Percentiles rank a stretch among this genome's conserved stretches.
phyloP scores from a whole-genome alignment of 2,113 vertebrate species.

The Pollachius pollachius region DNA sequence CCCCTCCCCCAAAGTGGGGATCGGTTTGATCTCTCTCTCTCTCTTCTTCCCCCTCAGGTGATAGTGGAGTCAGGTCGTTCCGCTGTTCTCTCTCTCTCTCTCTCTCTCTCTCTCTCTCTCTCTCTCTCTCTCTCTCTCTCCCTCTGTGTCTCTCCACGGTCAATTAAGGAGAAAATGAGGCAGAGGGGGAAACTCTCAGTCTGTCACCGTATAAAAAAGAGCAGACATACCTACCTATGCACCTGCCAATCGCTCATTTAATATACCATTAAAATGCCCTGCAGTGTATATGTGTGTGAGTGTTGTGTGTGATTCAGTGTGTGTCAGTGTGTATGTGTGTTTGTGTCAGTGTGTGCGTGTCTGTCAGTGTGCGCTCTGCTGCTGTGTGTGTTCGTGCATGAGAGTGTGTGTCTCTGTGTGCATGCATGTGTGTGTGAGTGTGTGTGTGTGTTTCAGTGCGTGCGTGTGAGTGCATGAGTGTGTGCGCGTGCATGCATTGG shows the following conservation, averaged over 20 bases:
- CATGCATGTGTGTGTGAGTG: no score
- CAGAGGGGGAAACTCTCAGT: slow-evolving; percentile 55
- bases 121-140: slow-evolving; percentile 9
- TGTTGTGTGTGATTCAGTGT: slow-evolving; percentile 21
- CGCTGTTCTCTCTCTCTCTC: slow-evolving; percentile 40
- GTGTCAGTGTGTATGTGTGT: slow-evolving; percentile 12
- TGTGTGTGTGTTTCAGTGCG: no score
- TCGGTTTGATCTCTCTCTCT: slow-evolving; percentile 1
- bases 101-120: slow-evolving; percentile 1
- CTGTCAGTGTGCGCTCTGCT: slow-evolving; percentile 2
- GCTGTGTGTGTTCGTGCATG: background rate
- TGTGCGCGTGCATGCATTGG: background rate
- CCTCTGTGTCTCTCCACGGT: slow-evolving; percentile 51
- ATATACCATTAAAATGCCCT: slow-evolving; percentile 50
- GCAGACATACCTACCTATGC: slow-evolving; percentile 44
- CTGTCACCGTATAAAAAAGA: slow-evolving; percentile 62
- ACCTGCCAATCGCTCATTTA: slow-evolving; percentile 56
- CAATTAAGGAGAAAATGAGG: slow-evolving; percentile 69
- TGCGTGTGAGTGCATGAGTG: no score
- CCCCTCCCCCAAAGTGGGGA: background rate
- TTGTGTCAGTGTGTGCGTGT: slow-evolving; percentile 12
- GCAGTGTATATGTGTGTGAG: slow-evolving; percentile 24
- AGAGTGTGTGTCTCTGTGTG: background rate
- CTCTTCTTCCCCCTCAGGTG: slow-evolving; percentile 32
- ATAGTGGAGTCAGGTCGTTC: slow-evolving; percentile 35